Evolutionary conservation across 2,113 vertebrate species (phyloP).

Genomic region (Myrmophylax atrothorax): DNA sequence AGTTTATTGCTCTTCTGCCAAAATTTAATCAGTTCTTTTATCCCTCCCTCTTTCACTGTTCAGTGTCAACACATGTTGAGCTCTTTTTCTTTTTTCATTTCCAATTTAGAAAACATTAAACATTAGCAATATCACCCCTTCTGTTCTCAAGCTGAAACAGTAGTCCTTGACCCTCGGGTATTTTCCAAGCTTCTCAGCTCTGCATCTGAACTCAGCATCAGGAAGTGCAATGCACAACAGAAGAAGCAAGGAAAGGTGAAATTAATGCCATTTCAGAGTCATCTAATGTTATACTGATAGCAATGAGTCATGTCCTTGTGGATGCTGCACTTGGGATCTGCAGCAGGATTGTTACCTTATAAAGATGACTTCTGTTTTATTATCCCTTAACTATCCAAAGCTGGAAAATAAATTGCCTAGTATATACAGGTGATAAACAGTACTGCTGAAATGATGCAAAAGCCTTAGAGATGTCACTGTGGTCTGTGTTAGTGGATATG

Average conservation of each 20-base stretch:
- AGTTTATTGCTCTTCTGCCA: not conserved
- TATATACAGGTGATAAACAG: conserved; percentile 45
- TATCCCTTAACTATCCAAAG: conserved; percentile 32
- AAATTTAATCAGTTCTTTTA: not conserved
- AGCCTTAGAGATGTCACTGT: not conserved
- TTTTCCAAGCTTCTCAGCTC: conserved; percentile 39
- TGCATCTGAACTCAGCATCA: conserved; percentile 39
- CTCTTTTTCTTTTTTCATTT: not conserved
- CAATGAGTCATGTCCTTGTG: conserved; percentile 21
- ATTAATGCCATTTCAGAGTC: conserved; percentile 60
- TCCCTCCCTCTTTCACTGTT: not conserved
- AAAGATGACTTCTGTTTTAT: conserved; percentile 57
- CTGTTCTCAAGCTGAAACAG: conserved; percentile 36
- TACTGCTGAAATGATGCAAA: conserved; percentile 45
- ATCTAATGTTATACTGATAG: not conserved
- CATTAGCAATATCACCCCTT: conserved; percentile 21
- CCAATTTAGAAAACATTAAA: conserved; percentile 9
- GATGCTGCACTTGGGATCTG: conserved; percentile 34
- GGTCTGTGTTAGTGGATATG: not conserved
- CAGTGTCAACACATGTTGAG: not conserved
- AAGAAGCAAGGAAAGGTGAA: conserved; percentile 23
- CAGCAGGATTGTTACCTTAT: conserved; percentile 52
- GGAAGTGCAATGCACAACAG: not conserved
- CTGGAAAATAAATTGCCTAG: conserved; percentile 49
- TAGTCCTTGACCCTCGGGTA: conserved; percentile 6